Evolutionary conservation across 2,797 vertebrate genomes (phyloP), one percentile per base, ranked within the genome.

Genomic region (Carapus acus): DNA sequence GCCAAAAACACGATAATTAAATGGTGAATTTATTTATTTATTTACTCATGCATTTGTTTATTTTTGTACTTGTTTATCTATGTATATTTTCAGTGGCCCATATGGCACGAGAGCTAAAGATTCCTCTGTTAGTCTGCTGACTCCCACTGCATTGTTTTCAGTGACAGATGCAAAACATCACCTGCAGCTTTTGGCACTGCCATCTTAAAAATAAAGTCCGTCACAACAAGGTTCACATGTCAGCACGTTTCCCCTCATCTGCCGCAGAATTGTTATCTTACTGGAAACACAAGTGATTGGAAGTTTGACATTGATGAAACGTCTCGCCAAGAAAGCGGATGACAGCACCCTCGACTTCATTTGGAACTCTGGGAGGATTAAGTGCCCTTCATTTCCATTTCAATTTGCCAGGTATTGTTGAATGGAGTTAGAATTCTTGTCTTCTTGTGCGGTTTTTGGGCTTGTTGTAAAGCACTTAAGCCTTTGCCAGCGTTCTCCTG

Each of bases 21-120:
- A 83, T 7, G 44, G 58, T 67, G 70, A 64, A 79, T 77, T 77
- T 65, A 52, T 73, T 81, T 80, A 71, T 84, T 83, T 79, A 73
- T 77, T 80, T 73, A 49, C 53, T 27, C 5, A 4, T 27, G 24
- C 4, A n/a, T n/a, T n/a, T n/a, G n/a, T n/a, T n/a, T n/a, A n/a
- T n/a, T n/a, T n/a, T n/a, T n/a, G n/a, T n/a, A n/a, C n/a, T n/a
- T n/a, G n/a, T n/a, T n/a, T n/a, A n/a, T n/a, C n/a, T n/a, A n/a
- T n/a, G n/a, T n/a, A n/a, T n/a, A n/a, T n/a, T n/a, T n/a, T n/a
- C n/a, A n/a, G n/a, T n/a, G n/a, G n/a, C n/a, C n/a, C n/a, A n/a
- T n/a, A n/a, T n/a, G n/a, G n/a, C n/a, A n/a, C n/a, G n/a, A n/a
- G n/a, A n/a, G n/a, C n/a, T n/a, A n/a, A n/a, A 17, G 39, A 67